Conservation (phyloP, 2,888 invertebrate species). For the Oligia latruncula region DNA sequence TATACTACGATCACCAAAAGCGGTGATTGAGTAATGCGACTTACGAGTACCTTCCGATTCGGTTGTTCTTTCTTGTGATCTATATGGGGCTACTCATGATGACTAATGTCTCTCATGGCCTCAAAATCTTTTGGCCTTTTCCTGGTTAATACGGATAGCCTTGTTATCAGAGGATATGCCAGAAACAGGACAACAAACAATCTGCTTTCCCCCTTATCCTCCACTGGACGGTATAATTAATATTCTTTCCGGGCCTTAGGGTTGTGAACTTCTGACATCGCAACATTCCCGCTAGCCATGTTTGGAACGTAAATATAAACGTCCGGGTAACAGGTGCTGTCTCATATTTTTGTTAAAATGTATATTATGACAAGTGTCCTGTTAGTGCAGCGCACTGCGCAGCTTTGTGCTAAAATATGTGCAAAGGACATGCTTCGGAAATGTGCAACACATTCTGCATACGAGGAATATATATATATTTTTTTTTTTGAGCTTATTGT, state of each 20-base stretch:
- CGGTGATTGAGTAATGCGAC: not conserved
- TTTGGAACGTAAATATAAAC: constrained; percentile 52
- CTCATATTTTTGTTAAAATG: constrained; percentile 52
- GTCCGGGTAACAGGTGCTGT: constrained; percentile 50
- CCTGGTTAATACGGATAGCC: not conserved
- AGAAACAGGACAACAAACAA: constrained; percentile 20
- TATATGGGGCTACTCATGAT: not conserved
- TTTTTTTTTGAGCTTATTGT: not conserved
- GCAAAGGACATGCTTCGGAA: constrained; percentile 20
- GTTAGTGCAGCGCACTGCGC: constrained; percentile 26
- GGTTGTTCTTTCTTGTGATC: not conserved
- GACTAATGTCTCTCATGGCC: not conserved
- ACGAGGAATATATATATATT: not conserved
- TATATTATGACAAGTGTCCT: constrained; percentile 37
- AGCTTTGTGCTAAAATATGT: constrained; percentile 25
- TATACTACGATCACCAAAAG: constrained; percentile 17
- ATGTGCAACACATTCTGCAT: not conserved
- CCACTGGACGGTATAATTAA: constrained; percentile 44
- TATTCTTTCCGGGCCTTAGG: constrained; percentile 44
- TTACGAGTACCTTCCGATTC: not conserved
- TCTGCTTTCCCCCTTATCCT: constrained; percentile 13
- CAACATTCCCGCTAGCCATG: constrained; percentile 25
- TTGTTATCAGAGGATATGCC: constrained; percentile 9
- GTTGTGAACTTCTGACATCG: constrained; percentile 41
- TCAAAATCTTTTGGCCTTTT: not conserved